A percentile compares a stretch with the other conserved stretches of the same genome.
Evolutionary conservation across 2,888 invertebrate genomes (phyloP).

Genomic region (Sceliomorpha sp.): DNA sequence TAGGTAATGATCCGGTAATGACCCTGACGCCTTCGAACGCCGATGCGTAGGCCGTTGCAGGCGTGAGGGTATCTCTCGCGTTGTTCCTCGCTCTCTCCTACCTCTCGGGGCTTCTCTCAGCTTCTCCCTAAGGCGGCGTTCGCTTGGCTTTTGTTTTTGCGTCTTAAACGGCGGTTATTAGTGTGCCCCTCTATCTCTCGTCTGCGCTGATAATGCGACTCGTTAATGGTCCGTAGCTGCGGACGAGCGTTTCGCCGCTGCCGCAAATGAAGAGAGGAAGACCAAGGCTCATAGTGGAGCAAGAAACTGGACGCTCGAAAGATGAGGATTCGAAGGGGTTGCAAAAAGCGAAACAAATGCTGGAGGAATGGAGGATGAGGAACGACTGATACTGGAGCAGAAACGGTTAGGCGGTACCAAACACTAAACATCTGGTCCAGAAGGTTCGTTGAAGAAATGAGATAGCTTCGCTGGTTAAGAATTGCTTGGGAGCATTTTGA

Average conservation of each 20-base stretch:
- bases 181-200: conserved; percentile 28
- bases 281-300: conserved; percentile 5
- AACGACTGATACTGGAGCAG: conserved; percentile 3
- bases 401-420: conserved; percentile 6
- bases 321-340: conserved; percentile 21
- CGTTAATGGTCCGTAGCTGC: conserved; percentile 31
- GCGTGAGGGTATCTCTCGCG: conserved; percentile 55
- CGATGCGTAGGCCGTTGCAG: conserved; percentile 45
- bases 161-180: conserved; percentile 54
- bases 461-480: too few species aligned
- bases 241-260: not conserved
- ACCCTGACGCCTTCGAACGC: conserved; percentile 75
- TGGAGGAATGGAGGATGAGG: conserved; percentile 42
- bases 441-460: conserved; percentile 4
- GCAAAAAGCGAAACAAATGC: conserved; percentile 48
- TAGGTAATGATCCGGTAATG: conserved; percentile 80
- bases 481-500: too few species aligned
- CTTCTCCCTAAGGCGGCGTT: conserved; percentile 29
- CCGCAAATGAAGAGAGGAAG: conserved; percentile 6
- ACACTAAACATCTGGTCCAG: not conserved
- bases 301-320: conserved; percentile 17
- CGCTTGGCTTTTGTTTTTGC: conserved; percentile 49
- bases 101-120: conserved; percentile 38
- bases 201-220: conserved; percentile 35
- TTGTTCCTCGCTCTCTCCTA: conserved; percentile 40